Evolutionary conservation across 1,140 invertebrate species (phyloP).

Genomic region (Spodoptera frugiperda): DNA sequence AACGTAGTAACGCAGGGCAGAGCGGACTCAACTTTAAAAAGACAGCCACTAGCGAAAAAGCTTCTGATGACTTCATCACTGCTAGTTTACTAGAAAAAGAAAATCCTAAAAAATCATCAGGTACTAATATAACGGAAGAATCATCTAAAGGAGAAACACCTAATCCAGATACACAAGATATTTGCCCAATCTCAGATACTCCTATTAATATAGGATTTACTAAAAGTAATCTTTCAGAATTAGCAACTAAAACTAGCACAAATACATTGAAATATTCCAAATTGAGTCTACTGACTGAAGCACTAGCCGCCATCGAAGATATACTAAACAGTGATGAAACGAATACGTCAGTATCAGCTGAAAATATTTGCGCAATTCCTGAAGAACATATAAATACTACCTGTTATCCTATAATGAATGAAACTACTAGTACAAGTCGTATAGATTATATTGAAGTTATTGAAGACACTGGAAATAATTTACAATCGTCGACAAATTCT

Average conservation of each 20-base stretch:
- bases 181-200: background rate
- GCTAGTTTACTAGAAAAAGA: background rate
- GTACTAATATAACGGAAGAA: background rate
- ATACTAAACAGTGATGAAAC: constrained; percentile 5
- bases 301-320: background rate
- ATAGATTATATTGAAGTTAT: no score
- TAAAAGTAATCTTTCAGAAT: background rate
- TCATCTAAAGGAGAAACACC: no score
- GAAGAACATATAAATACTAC: background rate
- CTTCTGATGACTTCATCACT: constrained; percentile 9
- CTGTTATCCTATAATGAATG: background rate
- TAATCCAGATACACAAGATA: background rate
- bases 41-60: constrained; percentile 13
- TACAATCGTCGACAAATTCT: background rate
- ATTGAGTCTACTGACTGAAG: background rate
- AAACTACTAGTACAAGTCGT: no score
- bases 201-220: background rate
- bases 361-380: background rate
- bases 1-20: background rate
- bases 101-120: background rate
- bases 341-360: background rate
- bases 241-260: background rate
- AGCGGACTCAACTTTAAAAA: constrained; percentile 20
- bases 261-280: background rate
- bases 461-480: no score